A percentile compares a stretch with the other conserved stretches of the same genome.
Evolutionary conservation across 2,888 invertebrate genomes (phyloP).

Genomic region (Yponomeuta evonymella): DNA sequence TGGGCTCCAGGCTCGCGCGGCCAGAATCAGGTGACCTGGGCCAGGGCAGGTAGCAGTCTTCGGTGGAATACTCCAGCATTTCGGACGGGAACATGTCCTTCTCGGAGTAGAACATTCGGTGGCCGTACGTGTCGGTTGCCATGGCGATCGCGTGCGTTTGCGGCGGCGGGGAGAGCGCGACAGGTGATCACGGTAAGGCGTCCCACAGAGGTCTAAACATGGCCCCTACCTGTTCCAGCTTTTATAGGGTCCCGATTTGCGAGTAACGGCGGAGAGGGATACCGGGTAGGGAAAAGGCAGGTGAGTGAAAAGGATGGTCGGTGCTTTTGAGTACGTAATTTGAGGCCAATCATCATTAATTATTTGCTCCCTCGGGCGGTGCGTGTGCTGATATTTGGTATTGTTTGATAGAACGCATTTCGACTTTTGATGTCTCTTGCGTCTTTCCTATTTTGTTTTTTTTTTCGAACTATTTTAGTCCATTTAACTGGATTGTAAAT

Average conservation of each 20-base stretch:
- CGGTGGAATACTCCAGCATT: slow-evolving; percentile 64
- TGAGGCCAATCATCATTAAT: slow-evolving; percentile 75
- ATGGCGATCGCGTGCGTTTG: slow-evolving; percentile 32
- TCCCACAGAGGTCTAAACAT: slow-evolving; percentile 59
- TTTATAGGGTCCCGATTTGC: slow-evolving; percentile 65
- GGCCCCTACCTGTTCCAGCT: slow-evolving; percentile 58
- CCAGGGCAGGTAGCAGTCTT: slow-evolving; percentile 67
- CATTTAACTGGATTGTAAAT: background rate
- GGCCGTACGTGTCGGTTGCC: slow-evolving; percentile 72
- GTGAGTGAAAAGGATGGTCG: slow-evolving; percentile 43
- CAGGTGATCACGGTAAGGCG: slow-evolving; percentile 50
- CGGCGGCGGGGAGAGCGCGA: slow-evolving; percentile 25
- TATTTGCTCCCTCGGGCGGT: slow-evolving; percentile 46
- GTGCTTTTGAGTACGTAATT: slow-evolving; percentile 64
- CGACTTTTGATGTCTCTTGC: slow-evolving; percentile 17
- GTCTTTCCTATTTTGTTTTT: background rate
- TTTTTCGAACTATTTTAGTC: background rate
- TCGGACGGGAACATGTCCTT: slow-evolving; percentile 66
- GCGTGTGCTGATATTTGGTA: slow-evolving; percentile 17
- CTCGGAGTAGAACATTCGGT: slow-evolving; percentile 60
- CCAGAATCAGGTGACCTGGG: slow-evolving; percentile 69
- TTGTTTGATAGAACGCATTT: slow-evolving; percentile 25
- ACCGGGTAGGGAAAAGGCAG: slow-evolving; percentile 29
- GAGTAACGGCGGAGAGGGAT: slow-evolving; percentile 38
- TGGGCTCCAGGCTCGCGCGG: slow-evolving; percentile 68